Percentiles rank a stretch among this genome's conserved stretches.
These are phyloP conservation scores for Orthosia incerta DNA, from an alignment of 2,888 invertebrate species.

Conservation along the genomic window DNA sequence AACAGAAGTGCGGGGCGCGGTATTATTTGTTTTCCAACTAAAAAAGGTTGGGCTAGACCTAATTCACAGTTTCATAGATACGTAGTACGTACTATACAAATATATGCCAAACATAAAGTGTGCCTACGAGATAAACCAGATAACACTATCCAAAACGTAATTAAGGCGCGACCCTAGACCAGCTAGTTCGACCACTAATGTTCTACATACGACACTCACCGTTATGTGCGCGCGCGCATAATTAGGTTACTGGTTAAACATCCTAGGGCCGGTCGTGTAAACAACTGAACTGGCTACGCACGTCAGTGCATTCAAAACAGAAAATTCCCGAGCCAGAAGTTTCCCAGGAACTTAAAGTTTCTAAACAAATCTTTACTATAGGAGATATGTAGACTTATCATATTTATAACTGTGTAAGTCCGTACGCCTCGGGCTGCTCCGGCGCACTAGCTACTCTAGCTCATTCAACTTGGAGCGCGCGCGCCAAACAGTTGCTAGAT, in stretches of 20 bases:
- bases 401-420: constrained; percentile 57
- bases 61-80: not conserved
- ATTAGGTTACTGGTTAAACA: constrained; percentile 40
- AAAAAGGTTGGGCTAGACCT: not conserved
- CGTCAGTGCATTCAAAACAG: constrained; percentile 11
- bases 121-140: constrained; percentile 23
- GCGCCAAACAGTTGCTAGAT: constrained; percentile 41
- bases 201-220: constrained; percentile 34
- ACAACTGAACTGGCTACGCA: constrained; percentile 1
- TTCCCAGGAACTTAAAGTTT: constrained; percentile 39
- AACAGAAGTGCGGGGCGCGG: not conserved
- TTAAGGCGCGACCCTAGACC: constrained; percentile 31
- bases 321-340: constrained; percentile 15
- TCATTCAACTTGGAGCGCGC: constrained; percentile 55
- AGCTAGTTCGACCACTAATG: constrained; percentile 15
- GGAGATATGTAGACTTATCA: constrained; percentile 34
- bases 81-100: not conserved
- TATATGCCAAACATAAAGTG: not conserved
- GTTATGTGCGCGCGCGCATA: constrained; percentile 36
- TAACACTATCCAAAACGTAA: constrained; percentile 43
- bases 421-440: not conserved
- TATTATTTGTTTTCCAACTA: not conserved
- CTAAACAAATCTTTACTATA: constrained; percentile 34
- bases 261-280: not conserved
- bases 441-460: constrained; percentile 18